Evolutionary conservation across 2,797 vertebrate species (phyloP).

Genomic region (Crocodylus rhombifer): DNA sequence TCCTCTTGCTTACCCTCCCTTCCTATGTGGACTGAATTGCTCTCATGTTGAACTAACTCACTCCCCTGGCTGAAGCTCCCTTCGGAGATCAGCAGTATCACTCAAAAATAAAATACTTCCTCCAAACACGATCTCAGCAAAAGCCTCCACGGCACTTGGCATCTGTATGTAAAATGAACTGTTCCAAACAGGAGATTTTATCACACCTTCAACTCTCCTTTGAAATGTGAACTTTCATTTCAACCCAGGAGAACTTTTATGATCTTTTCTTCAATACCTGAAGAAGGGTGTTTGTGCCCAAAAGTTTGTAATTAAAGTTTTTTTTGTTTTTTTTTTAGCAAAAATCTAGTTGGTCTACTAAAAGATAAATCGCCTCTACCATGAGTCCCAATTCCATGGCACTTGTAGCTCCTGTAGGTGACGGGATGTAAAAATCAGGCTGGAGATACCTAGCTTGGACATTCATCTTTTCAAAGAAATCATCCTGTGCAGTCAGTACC

Average conservation of each 20-base stretch:
- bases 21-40: neutral
- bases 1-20: neutral
- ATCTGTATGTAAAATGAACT: too few relatives aligned
- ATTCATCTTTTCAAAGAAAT: fast-evolving
- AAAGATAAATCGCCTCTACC: too few relatives aligned
- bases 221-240: too few relatives aligned
- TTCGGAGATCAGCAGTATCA: neutral
- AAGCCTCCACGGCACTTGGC: too few relatives aligned
- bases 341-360: too few relatives aligned
- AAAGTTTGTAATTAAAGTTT: too few relatives aligned
- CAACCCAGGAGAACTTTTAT: too few relatives aligned
- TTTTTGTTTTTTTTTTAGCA: too few relatives aligned
- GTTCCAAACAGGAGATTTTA: too few relatives aligned
- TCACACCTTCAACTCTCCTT: too few relatives aligned
- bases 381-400: neutral
- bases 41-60: neutral
- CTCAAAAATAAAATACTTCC: neutral
- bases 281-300: too few relatives aligned
- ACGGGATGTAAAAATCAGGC: neutral
- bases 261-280: too few relatives aligned
- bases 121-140: fast-evolving
- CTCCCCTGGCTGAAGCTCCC: neutral
- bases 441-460: neutral
- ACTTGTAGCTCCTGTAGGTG: fast-evolving
- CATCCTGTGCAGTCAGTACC: neutral